Base-by-base conservation (phyloP, 2,888 invertebrate genomes). In the Schizotus pectinicornis region DNA sequence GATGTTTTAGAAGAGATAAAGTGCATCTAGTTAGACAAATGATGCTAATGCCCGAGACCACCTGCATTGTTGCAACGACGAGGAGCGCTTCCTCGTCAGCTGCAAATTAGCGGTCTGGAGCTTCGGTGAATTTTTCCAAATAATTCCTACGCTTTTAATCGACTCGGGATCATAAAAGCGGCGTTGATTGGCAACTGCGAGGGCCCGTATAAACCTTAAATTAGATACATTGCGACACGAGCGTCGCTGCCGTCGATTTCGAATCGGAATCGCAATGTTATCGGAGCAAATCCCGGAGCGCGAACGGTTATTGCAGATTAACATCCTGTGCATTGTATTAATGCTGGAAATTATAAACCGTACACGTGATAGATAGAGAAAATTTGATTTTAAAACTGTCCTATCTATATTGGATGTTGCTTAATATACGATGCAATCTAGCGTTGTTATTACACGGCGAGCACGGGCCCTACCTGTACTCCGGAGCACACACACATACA, bases 351-450 rank as follows among this genome's bases (percentile, higher is more conserved):
- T 79, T 79, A 78, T 79, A 78, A 77, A 76, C 76, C 75, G 75
- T 75, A 74, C 76, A 71, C 74, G 74, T 79, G 79, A 79, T 79
- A 77, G 78, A 79, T 79, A 77, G 77, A 79, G 79, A 78, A 79
- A 80, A 80, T 80, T 79, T 79, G 79, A 80, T 80, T 80, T 80
- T 79, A 80, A 80, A 80, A 79, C 78, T 78, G 79, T 78, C 77
- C 77, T 73, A 75, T 77, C 74, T 77, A 77, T 76, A 77, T 77
- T 78, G 78, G 78, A 78, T 78, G 77, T 78, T 79, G 77, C 79
- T 79, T 79, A 79, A 79, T 79, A 79, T 79, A 79, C 78, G 79
- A 78, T 77, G 79, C 79, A 79, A 79, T 79, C 78, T 78, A 78
- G 75, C 75, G 78, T 77, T 76, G 78, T 79, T 79, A 79, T 78